phyloP scores from a whole-genome alignment of 2,113 vertebrate species.

The Channa maculata region DNA sequence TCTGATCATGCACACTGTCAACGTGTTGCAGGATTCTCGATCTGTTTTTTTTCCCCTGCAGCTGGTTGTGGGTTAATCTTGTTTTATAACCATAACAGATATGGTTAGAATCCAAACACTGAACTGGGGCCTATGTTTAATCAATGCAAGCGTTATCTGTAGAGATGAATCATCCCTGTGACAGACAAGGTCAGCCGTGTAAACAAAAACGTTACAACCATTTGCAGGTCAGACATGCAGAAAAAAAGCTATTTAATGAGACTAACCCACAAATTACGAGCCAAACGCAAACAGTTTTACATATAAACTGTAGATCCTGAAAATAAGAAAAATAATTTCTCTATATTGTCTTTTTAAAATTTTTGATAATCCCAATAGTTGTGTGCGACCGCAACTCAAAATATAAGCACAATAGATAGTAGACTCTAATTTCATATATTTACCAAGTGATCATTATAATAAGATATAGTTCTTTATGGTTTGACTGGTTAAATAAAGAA shows the following conservation, averaged over 20 bases:
- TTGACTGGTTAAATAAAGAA: conserved; percentile 71
- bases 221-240: conserved; percentile 79
- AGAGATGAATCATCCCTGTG: conserved; percentile 52
- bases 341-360: conserved; percentile 62
- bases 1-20: conserved; percentile 22
- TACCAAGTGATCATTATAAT: conserved; percentile 30
- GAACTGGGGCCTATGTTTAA: conserved; percentile 41
- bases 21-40: conserved; percentile 21
- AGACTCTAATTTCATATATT: conserved; percentile 43
- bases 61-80: conserved; percentile 43
- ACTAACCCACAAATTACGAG: conserved; percentile 68
- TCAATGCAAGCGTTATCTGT: conserved; percentile 43
- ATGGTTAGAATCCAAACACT: conserved; percentile 27
- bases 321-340: conserved; percentile 80
- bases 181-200: conserved; percentile 60
- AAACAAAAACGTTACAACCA: conserved; percentile 69
- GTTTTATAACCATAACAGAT: conserved; percentile 37
- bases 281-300: conserved; percentile 55
- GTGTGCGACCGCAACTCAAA: conserved; percentile 48
- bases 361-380: conserved; percentile 67
- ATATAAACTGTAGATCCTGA: conserved; percentile 73
- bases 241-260: conserved; percentile 75
- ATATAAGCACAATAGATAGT: conserved; percentile 54
- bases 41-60: conserved; percentile 32
- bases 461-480: conserved; percentile 42